Evolutionary conservation across 2,113 vertebrate species (phyloP).

Genomic region (Microcebus lehilahytsara): DNA sequence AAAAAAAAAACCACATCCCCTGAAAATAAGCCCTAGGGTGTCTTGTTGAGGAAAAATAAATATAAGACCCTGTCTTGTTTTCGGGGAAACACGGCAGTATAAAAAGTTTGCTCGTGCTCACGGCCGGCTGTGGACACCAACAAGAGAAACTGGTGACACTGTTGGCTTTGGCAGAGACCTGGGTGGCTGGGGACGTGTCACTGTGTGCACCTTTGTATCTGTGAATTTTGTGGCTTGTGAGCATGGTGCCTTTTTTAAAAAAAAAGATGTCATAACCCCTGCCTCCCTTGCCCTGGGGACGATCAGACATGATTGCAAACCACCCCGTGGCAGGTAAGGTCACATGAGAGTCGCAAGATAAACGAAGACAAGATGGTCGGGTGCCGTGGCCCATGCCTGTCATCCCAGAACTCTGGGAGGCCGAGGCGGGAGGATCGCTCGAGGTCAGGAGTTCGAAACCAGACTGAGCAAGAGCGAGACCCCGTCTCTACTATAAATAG

Average conservation of each 20-base stretch:
- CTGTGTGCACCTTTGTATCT: neutral
- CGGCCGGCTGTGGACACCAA: neutral
- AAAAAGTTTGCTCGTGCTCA: neutral
- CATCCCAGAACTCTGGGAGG: too few relatives aligned
- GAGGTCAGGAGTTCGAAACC: too few relatives aligned
- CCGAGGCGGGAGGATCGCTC: too few relatives aligned
- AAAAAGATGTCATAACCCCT: neutral
- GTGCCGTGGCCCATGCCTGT: too few relatives aligned
- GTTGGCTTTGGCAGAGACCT: neutral
- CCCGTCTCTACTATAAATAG: too few relatives aligned
- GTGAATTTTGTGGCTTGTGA: neutral
- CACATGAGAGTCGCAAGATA: neutral
- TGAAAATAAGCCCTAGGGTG: too few relatives aligned
- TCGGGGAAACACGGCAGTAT: too few relatives aligned
- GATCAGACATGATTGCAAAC: neutral
- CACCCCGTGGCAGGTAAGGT: neutral
- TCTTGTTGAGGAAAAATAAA: too few relatives aligned
- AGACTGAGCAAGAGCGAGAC: too few relatives aligned
- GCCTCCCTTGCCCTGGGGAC: neutral
- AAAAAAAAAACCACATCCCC: too few relatives aligned
- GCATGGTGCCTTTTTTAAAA: neutral
- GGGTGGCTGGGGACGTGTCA: neutral
- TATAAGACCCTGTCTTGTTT: too few relatives aligned
- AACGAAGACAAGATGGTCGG: too few relatives aligned
- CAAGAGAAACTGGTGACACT: neutral